A percentile compares a stretch with the other conserved stretches of the same genome.
These are phyloP conservation scores for Apostichopus californicus DNA, from an alignment of 35 echinoderm and acorn worm species.

Conservation along the genomic window DNA sequence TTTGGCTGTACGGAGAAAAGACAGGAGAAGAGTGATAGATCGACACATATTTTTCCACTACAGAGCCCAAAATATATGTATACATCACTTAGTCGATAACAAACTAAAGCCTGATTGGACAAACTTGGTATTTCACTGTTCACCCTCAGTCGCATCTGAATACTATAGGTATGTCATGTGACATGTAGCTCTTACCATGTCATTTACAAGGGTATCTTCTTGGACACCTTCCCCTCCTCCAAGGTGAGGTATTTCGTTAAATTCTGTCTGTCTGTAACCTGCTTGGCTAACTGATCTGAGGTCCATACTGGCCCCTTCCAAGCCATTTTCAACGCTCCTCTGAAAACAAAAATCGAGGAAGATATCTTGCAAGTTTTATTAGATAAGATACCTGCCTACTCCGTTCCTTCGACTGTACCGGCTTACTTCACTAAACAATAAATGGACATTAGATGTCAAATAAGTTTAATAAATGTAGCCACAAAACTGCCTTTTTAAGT, in stretches of 20 bases:
- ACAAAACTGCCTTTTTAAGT: too few relatives aligned
- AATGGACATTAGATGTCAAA: too few relatives aligned
- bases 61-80: background rate
- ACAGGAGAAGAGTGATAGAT: background rate
- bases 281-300: background rate
- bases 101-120: too few relatives aligned
- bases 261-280: background rate
- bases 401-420: too few relatives aligned
- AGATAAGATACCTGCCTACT: too few relatives aligned
- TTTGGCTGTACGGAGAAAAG: conserved; percentile 73
- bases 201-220: conserved; percentile 65
- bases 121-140: too few relatives aligned
- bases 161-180: too few relatives aligned
- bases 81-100: background rate
- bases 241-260: background rate
- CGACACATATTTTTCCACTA: background rate
- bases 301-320: background rate
- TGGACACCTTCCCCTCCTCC: background rate
- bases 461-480: too few relatives aligned
- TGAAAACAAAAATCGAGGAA: background rate
- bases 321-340: conserved; percentile 17
- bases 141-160: too few relatives aligned
- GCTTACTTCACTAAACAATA: too few relatives aligned
- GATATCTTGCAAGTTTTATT: too few relatives aligned
- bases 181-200: conserved; percentile 53